Evolutionary conservation across 2,113 vertebrate species (phyloP), one percentile per base, ranked within the genome.

Genomic region (Albula glossodonta): DNA sequence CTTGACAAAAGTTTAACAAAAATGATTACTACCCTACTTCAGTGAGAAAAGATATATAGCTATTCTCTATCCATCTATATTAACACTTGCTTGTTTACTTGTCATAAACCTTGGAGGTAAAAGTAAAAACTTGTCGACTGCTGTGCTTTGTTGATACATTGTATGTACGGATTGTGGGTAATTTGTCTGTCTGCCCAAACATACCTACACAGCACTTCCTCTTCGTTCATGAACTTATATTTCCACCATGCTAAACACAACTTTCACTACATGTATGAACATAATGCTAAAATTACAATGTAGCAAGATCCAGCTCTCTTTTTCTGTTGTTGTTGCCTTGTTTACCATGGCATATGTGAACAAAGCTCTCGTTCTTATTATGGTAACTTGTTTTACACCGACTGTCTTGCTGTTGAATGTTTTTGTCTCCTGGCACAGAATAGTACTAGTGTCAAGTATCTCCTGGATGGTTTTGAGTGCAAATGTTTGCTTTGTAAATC

Each of bases 241-340:
- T 66, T 22, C 60, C 60, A 15, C 17, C 57, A 11, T 60, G 17
- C 57, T 15, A 11, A 60, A 15, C 11, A 19, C 60, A 19, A 19
- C 8, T 41, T 5, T 83, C 25, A 4, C 13, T 70, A 22, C 49
- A 48, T 49, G 57, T 70, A 13, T 31, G 60, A 22, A 70, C 12
- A 51, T 8, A 19, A 70, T 11, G 31, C 19, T 57, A 48, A 4
- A 82, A 78, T 57, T 70, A n/a, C 8, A 70, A 51, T 82, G 77
- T 60, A 85, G 85, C 88, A 86, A 63, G 5, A 83, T 86, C 84
- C 79, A 78, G 50, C 60, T 57, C 8, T 49, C 41, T 84, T 50
- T 6, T 50, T 80, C 78, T 49, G 31, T 80, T 13, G 2, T 19
- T 22, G 60, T 66, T 66, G 22, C 60, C 60, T 66, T 7, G 5